A percentile compares a stretch with the other conserved stretches of the same genome.
Evolutionary conservation across 2,888 invertebrate genomes (phyloP).

Genomic region (Nephrotoma flavescens): DNA sequence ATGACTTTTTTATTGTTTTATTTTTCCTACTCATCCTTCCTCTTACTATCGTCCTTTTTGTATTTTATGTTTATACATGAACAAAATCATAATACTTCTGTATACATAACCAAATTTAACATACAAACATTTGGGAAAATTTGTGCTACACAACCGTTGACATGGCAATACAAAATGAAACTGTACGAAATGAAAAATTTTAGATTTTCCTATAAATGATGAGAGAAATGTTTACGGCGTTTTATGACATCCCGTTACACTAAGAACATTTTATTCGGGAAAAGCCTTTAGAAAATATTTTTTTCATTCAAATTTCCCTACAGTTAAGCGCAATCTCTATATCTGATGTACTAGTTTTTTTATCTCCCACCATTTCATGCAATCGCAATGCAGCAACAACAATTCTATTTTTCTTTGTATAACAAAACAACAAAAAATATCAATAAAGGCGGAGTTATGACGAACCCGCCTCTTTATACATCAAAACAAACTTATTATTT

Average conservation of each 20-base stretch:
- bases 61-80: not conserved
- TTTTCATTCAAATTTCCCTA: not conserved
- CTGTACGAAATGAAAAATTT: not conserved
- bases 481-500: not conserved
- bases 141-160: not conserved
- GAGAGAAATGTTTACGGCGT: not conserved
- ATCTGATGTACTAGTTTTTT: not conserved
- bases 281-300: not conserved
- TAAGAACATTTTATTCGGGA: not conserved
- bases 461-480: not conserved
- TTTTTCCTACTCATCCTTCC: not conserved
- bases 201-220: not conserved
- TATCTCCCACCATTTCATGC: conserved; percentile 2
- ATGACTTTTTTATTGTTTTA: not conserved
- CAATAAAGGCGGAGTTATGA: not conserved
- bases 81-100: not conserved
- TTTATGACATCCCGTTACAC: not conserved
- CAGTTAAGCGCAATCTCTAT: not conserved
- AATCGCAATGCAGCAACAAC: not conserved
- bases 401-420: not conserved
- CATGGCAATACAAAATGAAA: not conserved
- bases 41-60: not conserved
- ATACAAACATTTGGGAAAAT: not conserved
- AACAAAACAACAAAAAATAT: not conserved
- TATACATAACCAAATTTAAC: not conserved